Percentiles rank a stretch among this genome's conserved stretches.
phyloP scores from a whole-genome alignment of 2,797 vertebrate species.

The Echiichthys vipera region DNA sequence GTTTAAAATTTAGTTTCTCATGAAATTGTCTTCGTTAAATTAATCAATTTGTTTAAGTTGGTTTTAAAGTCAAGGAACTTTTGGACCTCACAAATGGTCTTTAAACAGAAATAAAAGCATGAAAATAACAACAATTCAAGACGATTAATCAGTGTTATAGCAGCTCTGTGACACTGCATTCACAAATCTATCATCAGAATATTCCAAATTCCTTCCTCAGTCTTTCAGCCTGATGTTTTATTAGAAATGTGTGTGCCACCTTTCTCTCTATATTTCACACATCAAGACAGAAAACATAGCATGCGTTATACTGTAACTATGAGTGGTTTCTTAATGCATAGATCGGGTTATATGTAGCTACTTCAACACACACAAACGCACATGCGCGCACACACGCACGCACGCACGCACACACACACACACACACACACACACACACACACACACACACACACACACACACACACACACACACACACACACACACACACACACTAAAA shows the following conservation, averaged over 20 bases:
- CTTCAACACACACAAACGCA: background rate
- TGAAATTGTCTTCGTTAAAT: background rate
- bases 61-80: background rate
- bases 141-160: background rate
- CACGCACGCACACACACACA: background rate
- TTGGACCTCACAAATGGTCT: background rate
- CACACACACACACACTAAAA: constrained; percentile 19
- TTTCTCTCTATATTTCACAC: background rate
- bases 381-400: background rate
- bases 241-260: background rate
- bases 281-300: background rate
- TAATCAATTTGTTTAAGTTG: background rate
- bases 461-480: constrained; percentile 16
- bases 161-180: background rate
- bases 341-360: too few relatives aligned
- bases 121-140: background rate
- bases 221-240: background rate
- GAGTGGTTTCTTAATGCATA: background rate
- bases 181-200: background rate
- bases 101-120: background rate
- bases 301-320: background rate
- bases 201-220: constrained; percentile 1
- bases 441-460: background rate
- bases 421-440: background rate
- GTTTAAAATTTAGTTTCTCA: too few relatives aligned